Conservation (phyloP, 2,113 vertebrate species). For the Erythrocebus patas region DNA sequence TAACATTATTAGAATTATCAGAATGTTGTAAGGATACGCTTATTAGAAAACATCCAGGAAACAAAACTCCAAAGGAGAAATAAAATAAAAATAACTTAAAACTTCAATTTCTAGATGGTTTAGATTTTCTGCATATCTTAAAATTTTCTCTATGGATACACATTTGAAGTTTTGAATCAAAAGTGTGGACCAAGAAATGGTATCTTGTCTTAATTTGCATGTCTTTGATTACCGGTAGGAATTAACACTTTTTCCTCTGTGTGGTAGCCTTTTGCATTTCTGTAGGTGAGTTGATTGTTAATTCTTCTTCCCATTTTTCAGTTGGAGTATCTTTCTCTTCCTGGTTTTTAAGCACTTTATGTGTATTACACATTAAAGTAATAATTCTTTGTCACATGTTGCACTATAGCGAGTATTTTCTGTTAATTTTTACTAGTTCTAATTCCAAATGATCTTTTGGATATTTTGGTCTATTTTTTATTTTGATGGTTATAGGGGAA, state of each 20-base stretch:
- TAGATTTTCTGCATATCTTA: not conserved
- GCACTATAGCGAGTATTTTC: not conserved
- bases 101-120: not conserved
- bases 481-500: not conserved
- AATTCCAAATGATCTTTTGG: not conserved
- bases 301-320: conserved; percentile 25
- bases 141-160: not conserved
- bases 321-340: not conserved
- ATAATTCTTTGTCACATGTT: not conserved
- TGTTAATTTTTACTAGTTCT: not conserved
- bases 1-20: not conserved
- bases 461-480: not conserved
- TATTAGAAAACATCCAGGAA: not conserved
- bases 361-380: not conserved
- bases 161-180: conserved; percentile 5
- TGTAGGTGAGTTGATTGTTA: not conserved
- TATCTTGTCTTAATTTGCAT: conserved; percentile 20
- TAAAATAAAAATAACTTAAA: not conserved
- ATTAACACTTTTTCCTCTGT: not conserved
- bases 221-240: not conserved
- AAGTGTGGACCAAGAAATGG: not conserved
- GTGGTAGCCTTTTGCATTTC: not conserved
- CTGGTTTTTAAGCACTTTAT: not conserved
- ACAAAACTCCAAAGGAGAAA: not conserved
- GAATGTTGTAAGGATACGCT: not conserved